Conservation (phyloP, 2,797 vertebrate species). For the Sebastes vulpes region DNA sequence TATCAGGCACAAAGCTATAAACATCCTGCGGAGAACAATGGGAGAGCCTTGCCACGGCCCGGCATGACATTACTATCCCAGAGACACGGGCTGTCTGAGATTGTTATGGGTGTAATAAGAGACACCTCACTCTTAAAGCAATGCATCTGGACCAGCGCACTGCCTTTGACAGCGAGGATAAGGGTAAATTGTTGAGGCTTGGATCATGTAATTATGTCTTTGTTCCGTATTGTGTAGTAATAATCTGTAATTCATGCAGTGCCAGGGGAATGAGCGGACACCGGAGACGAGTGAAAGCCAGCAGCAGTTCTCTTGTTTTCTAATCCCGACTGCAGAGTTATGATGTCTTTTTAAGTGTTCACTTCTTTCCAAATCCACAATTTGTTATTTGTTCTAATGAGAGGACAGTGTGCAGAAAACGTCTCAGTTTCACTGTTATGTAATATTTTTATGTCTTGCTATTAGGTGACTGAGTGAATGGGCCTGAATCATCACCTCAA, state of each 20-base stretch:
- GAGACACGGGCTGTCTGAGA: slow-evolving; percentile 77
- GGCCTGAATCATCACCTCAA: slow-evolving; percentile 61
- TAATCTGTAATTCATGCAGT: slow-evolving; percentile 47
- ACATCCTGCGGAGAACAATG: slow-evolving; percentile 78
- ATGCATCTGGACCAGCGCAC: slow-evolving; percentile 73
- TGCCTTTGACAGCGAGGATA: slow-evolving; percentile 73
- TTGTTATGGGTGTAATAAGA: slow-evolving; percentile 84
- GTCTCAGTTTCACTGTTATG: slow-evolving; percentile 66
- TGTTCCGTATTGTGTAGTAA: slow-evolving; percentile 45
- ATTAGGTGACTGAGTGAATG: slow-evolving; percentile 70
- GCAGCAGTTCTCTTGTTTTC: slow-evolving; percentile 52
- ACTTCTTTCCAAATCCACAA: slow-evolving; percentile 35
- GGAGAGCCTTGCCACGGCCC: slow-evolving; percentile 66
- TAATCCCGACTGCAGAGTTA: slow-evolving; percentile 29
- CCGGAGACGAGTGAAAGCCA: slow-evolving; percentile 36
- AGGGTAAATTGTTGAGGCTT: slow-evolving; percentile 70
- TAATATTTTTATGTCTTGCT: slow-evolving; percentile 64
- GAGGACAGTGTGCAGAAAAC: slow-evolving; percentile 49
- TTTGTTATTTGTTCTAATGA: slow-evolving; percentile 67
- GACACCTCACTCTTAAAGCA: slow-evolving; percentile 74
- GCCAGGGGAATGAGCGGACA: slow-evolving; percentile 21
- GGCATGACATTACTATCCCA: slow-evolving; percentile 74
- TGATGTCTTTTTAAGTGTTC: slow-evolving; percentile 43
- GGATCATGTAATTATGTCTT: slow-evolving; percentile 75
- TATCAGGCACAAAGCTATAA: slow-evolving; percentile 82